Evolutionary conservation across 2,888 invertebrate species (phyloP), one percentile per base, ranked within the genome.

Genomic region (Ennomos quercinarius): DNA sequence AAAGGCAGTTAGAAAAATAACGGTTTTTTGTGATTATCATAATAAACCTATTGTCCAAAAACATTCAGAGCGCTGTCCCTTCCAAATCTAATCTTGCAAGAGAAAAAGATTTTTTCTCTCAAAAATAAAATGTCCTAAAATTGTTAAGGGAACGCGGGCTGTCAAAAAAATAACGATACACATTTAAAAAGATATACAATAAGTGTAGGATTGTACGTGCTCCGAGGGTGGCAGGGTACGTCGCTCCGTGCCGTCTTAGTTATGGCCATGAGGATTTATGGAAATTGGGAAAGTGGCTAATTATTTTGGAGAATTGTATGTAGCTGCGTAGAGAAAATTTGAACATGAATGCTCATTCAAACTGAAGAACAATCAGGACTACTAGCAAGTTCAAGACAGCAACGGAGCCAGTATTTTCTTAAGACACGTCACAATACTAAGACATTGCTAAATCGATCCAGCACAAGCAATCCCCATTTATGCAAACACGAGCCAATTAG

Each of bases 111-210:
- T 71, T n/a, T 68, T 66, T 63, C 52, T 68, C 60, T 69, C 67
- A 67, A 69, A 59, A 73, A 78, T 78, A 77, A 81, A 81, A 74
- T 74, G 71, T 76, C 75, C 76, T 74, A 76, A 78, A 76, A 80
- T 80, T 76, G 77, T 74, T 75, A 73, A 72, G 77, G 78, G 81
- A 64, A 63, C 60, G 73, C 70, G 74, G 77, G 81, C 84, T 89
- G 90, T 89, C 90, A 89, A 80, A 89, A 89, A 88, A 89, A 89
- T 89, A 87, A 82, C 86, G 77, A 78, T 80, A 79, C 82, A 80
- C 83, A 83, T 89, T 89, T 86, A 87, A 88, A 87, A 84, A 87
- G 88, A 89, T 84, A 86, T 86, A 87, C 82, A 81, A 83, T 84
- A 80, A 80, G 68, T 68, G 78, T 81, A 79, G 77, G 50, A 69